Base-by-base conservation (phyloP, 2,113 vertebrate genomes). In the Entomyzon cyanotis region DNA sequence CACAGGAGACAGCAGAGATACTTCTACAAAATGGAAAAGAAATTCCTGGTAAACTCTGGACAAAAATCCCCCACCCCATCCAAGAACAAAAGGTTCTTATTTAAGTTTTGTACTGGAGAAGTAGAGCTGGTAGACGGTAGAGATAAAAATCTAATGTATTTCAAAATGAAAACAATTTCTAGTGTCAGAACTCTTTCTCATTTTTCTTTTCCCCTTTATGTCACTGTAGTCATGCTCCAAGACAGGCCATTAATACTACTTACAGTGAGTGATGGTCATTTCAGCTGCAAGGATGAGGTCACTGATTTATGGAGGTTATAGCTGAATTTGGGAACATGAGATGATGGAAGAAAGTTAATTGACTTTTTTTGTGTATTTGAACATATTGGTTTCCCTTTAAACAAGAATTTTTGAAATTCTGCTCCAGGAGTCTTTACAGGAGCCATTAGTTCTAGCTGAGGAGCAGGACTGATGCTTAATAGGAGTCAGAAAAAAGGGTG, bases 271-370 rank as follows among this genome's bases (percentile, higher is more conserved):
- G 64, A 92, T 78, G 55, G 60, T 70, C 64, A 50, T 74, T 86
- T 87, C 69, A 89, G 31, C 69, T 80, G 21, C 69, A 84, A 52
- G 28, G 87, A 52, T 87, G 77, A 95, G 70, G 44, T 94, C 77
- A 93, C 23, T 89, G 90, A 84, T 91, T 84, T 93, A 91, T 62
- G 75, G 70, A 71, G 35, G 53, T 71, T 75, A 90, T 11, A 90
- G 65, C 49, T 87, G 24, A 60, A 71, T 79, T 95, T 82, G 19
- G 65, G 62, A 83, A 31, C 73, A 42, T 15, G 27, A 71, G n/a
- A 44, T 21, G 41, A 83, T 82, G 44, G 49, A 46, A 82, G 11
- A 65, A 39, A 74, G 21, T 31, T 62, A 37, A 37, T 8, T 56
- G 22, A 80, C 15, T 28, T 59, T 80, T 77, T 90, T 46, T 30